phyloP scores from a whole-genome alignment of 2,888 invertebrate species.

The Drosophila vallismaia region DNA sequence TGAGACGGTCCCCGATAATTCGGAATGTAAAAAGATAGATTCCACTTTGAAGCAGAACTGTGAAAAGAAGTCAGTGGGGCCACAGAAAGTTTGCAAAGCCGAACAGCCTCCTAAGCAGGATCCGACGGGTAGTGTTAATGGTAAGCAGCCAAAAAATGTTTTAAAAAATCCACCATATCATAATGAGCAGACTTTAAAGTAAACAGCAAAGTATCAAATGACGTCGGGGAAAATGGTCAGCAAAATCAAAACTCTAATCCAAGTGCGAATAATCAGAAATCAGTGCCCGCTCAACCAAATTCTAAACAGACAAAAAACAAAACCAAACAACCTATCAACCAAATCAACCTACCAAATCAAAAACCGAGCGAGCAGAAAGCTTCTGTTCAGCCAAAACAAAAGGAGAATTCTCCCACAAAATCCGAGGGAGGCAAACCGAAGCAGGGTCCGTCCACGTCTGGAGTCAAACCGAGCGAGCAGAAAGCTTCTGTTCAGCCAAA shows the following conservation, averaged over 20 bases:
- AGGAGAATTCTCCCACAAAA: constrained; percentile 1
- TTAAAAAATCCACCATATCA: no score
- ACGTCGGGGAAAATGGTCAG: not conserved
- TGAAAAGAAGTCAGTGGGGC: no score
- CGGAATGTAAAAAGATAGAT: not conserved
- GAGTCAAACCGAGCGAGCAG: no score
- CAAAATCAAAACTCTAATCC: not conserved
- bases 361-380: constrained; percentile 5
- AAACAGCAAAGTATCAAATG: no score
- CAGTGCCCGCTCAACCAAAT: not conserved
- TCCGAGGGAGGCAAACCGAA: not conserved
- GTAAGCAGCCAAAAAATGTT: no score
- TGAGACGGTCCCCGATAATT: constrained; percentile 9
- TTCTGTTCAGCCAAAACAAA: not conserved
- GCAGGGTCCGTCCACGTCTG: no score
- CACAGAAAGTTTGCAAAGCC: no score
- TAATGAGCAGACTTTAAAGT: no score
- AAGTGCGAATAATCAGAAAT: not conserved
- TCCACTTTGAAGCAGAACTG: no score
- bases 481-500: not conserved
- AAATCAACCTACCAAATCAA: constrained; percentile 26
- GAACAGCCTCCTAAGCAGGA: no score
- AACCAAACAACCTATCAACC: not conserved
- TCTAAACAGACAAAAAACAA: not conserved
- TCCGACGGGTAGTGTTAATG: no score